phyloP scores from a whole-genome alignment of 2,888 invertebrate genomes.

The Spisula solida region DNA sequence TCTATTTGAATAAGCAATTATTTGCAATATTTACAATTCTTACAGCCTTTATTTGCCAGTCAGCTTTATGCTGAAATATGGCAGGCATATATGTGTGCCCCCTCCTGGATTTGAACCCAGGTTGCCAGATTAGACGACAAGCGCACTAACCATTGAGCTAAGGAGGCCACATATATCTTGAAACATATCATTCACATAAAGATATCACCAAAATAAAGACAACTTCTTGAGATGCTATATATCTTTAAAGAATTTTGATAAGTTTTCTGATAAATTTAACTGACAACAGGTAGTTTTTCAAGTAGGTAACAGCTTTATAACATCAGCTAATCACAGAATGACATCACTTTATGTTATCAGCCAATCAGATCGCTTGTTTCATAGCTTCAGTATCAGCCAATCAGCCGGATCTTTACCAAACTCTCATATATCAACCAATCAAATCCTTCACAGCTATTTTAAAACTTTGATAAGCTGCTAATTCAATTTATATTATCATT shows the following conservation, averaged over 20 bases:
- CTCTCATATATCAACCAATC: conserved; percentile 1
- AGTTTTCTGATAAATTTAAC: not conserved
- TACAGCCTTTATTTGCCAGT: too few species aligned
- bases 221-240: not conserved
- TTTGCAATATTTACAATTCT: too few species aligned
- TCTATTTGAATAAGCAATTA: too few species aligned
- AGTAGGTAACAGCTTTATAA: not conserved
- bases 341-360: not conserved
- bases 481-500: not conserved
- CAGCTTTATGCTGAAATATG: too few species aligned
- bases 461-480: not conserved
- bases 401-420: not conserved
- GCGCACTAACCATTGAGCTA: too few species aligned
- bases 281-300: not conserved
- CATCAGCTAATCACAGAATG: not conserved
- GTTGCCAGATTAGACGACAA: too few species aligned
- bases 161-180: too few species aligned
- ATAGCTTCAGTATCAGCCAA: not conserved
- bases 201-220: not conserved
- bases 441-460: not conserved
- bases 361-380: not conserved
- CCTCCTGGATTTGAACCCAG: too few species aligned
- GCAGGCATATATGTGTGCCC: too few species aligned
- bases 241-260: not conserved
- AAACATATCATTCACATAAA: too few species aligned